phyloP scores from a whole-genome alignment of 2,888 invertebrate genomes.

The Cyrtodaria siliqua region DNA sequence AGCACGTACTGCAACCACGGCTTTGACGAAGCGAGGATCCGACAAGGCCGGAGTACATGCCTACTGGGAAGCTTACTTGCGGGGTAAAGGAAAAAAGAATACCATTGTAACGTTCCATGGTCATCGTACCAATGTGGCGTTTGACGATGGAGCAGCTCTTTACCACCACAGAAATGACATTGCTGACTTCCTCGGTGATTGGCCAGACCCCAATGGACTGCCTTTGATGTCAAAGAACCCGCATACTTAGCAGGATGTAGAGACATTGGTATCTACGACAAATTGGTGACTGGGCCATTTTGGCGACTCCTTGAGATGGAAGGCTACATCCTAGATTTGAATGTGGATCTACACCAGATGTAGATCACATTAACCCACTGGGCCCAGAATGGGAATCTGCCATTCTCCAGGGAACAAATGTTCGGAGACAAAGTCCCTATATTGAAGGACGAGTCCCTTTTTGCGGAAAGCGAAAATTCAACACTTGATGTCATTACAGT shows the following conservation, averaged over 20 bases:
- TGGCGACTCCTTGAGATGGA: background rate
- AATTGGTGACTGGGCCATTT: no score
- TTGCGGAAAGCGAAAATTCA: no score
- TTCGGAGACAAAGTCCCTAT: no score
- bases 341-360: background rate
- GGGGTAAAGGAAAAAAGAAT: background rate
- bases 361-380: background rate
- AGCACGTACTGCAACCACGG: conserved; percentile 3
- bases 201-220: conserved; percentile 12
- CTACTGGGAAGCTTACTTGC: background rate
- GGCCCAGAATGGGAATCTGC: background rate
- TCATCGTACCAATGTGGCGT: conserved; percentile 1
- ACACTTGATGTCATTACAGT: no score
- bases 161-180: conserved; percentile 1
- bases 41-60: background rate
- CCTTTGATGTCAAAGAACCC: background rate
- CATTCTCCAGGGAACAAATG: background rate
- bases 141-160: background rate
- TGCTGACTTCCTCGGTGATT: background rate
- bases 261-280: background rate
- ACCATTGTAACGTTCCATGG: conserved; percentile 11
- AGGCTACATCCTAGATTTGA: background rate
- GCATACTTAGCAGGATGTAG: conserved; percentile 1
- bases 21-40: conserved; percentile 6
- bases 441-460: no score